Evolutionary conservation across 1,140 invertebrate genomes (phyloP), one percentile per base, ranked within the genome.

Genomic region (Alviniconcha marisindica): DNA sequence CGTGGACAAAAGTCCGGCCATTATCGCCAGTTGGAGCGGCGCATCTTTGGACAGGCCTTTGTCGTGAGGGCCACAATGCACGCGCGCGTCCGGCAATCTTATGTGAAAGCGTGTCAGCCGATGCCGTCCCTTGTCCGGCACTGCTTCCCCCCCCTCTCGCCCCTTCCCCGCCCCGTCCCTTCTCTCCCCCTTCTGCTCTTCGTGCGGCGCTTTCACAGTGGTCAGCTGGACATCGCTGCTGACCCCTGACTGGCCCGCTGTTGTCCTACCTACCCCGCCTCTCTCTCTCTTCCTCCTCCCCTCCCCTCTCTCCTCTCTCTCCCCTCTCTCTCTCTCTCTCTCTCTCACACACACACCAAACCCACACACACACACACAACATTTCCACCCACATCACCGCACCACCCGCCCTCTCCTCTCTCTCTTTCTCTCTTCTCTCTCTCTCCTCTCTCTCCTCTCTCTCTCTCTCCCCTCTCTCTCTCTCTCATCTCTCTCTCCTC

Each of bases 51-150:
- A 66, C 63, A 33, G 63, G 31, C 63, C 63, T 66, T 66, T 66
- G 63, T 66, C 28, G 56, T n/a, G 56, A 4, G 63, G n/a, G 14
- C 12, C 28, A 66, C 63, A 66, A 66, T 66, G 63, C 63, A 66
- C 24, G 14, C n/a, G n/a, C n/a, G n/a, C n/a, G n/a, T n/a, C n/a
- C 36, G 63, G 63, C 63, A 66, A 66, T 66, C 63, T 66, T 66
- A 66, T 66, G 63, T 66, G 63, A 66, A 66, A 66, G 63, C 63
- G 63, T 66, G 63, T 66, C 63, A 66, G 63, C 28, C 36, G 63
- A 66, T 33, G 63, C 63, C 1, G 28, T 28, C 0, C 63, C 63
- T 66, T 66, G 31, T n/a, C n/a, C n/a, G n/a, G n/a, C n/a, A 33
- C 36, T 66, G 28, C 28, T 51, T 21, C 48, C 48, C 48, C 21